These are phyloP conservation scores for Hypsopygia costalis DNA, from an alignment of 2,888 invertebrate species.

Conservation along the genomic window DNA sequence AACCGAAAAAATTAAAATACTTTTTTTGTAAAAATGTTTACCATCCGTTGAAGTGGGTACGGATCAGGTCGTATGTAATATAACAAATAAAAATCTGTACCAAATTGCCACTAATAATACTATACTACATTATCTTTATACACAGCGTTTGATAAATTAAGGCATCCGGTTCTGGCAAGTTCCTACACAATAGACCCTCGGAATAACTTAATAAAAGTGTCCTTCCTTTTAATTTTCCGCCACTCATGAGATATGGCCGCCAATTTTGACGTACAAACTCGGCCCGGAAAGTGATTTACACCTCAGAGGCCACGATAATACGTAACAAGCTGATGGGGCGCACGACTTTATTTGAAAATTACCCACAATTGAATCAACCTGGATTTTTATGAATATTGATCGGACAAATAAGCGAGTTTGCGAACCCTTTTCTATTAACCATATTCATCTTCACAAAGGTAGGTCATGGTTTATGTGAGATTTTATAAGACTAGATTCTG, in stretches of 20 bases:
- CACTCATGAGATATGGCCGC: conserved; percentile 8
- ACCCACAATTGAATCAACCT: background rate
- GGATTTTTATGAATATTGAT: background rate
- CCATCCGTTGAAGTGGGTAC: too few species aligned
- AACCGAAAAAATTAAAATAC: too few species aligned
- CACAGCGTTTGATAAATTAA: too few species aligned
- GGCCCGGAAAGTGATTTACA: conserved; percentile 7
- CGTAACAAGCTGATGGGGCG: background rate
- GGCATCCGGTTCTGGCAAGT: background rate
- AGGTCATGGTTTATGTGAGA: too few species aligned
- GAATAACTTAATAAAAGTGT: conserved; percentile 6
- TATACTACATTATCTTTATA: too few species aligned
- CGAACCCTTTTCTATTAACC: background rate
- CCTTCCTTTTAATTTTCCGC: conserved; percentile 9
- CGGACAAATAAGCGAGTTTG: background rate
- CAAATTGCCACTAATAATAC: too few species aligned
- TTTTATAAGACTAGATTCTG: too few species aligned
- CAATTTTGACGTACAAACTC: conserved; percentile 9
- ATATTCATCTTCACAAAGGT: background rate
- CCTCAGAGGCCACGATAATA: background rate
- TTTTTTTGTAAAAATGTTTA: too few species aligned
- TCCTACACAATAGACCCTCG: conserved; percentile 1
- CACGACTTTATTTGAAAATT: background rate
- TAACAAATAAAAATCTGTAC: too few species aligned
- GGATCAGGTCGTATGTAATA: too few species aligned